These are phyloP conservation scores for Serilophus lunatus DNA, from an alignment of 2,113 vertebrate genomes.

Conservation along the genomic window DNA sequence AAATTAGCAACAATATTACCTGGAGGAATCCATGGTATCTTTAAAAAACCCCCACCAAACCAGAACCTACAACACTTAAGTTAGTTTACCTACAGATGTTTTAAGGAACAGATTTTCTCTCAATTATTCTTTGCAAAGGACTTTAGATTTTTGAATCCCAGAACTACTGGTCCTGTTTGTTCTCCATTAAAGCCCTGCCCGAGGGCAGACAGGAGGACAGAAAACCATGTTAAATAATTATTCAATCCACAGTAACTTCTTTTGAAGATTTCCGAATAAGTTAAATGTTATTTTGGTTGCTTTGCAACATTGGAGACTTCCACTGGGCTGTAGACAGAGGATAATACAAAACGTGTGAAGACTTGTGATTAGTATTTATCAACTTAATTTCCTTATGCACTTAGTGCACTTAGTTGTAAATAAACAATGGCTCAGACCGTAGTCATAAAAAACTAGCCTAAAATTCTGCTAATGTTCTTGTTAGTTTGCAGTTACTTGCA, in stretches of 20 bases:
- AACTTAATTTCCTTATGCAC: neutral
- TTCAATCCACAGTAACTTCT: neutral
- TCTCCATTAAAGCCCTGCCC: neutral
- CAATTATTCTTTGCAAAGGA: neutral
- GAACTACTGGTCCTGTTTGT: neutral
- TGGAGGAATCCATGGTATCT: too few species aligned
- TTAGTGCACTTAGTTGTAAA: neutral
- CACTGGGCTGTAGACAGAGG: neutral
- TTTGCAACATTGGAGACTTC: neutral
- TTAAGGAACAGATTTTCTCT: neutral
- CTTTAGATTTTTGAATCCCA: neutral
- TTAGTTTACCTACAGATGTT: neutral
- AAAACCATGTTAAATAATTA: neutral
- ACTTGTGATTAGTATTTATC: neutral
- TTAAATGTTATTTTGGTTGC: neutral
- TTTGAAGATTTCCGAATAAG: neutral
- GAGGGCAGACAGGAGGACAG: neutral
- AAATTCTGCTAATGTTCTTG: neutral
- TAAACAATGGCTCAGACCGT: neutral
- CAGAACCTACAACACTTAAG: neutral
- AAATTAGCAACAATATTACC: too few species aligned
- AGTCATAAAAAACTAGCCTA: neutral
- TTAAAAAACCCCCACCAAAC: too few species aligned
- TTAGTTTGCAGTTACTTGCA: neutral
- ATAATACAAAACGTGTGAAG: neutral